Conservation (phyloP, 2,888 invertebrate genomes). For the Cantharis lateralis region DNA sequence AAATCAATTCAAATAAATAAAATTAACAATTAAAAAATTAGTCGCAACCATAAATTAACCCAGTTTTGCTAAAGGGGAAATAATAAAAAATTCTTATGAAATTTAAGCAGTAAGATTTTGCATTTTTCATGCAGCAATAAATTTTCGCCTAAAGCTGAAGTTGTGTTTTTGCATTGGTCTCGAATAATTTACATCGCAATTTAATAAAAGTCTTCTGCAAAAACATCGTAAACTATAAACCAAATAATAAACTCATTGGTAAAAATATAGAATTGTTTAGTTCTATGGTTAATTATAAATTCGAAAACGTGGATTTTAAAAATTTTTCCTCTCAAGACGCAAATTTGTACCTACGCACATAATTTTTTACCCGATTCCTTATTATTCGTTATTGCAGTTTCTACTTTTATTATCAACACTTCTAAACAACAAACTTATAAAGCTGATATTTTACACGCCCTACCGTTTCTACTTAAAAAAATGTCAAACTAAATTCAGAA, state of each 20-base stretch:
- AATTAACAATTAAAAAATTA: background rate
- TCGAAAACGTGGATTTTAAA: background rate
- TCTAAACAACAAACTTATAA: background rate
- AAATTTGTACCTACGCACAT: background rate
- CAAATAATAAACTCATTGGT: background rate
- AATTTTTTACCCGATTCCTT: background rate
- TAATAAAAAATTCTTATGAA: background rate
- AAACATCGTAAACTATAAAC: background rate
- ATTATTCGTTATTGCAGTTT: background rate
- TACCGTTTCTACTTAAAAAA: constrained; percentile 38
- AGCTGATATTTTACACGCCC: background rate
- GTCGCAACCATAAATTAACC: background rate
- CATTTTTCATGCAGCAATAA: background rate
- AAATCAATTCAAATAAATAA: no score
- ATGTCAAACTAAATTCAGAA: constrained; percentile 43
- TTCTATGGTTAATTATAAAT: no score
- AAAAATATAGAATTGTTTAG: background rate
- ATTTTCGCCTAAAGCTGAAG: background rate
- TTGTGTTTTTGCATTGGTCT: background rate
- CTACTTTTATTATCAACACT: background rate
- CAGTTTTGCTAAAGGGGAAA: background rate
- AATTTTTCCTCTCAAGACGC: background rate
- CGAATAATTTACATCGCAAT: background rate
- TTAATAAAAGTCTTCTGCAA: background rate
- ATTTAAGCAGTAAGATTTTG: background rate